These are phyloP conservation scores for Oophaga pumilio DNA, from an alignment of 2,113 vertebrate genomes.

Conservation along the genomic window DNA sequence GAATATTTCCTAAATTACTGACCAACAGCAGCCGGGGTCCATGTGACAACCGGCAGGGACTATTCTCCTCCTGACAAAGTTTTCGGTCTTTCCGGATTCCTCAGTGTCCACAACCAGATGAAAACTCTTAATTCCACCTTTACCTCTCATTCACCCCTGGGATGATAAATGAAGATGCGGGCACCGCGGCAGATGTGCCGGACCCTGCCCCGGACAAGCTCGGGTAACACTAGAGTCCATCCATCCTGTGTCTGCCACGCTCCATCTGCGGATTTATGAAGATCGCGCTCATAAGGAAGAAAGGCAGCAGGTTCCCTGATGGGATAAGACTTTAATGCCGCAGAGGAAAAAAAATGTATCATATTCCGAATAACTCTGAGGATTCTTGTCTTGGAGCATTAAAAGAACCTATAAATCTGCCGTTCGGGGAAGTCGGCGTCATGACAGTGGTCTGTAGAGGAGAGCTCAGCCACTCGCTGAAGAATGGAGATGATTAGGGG, in stretches of 20 bases:
- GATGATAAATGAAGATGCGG: conserved; percentile 29
- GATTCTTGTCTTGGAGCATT: background rate
- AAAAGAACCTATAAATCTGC: background rate
- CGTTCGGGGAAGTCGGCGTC: background rate
- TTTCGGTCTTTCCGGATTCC: no score
- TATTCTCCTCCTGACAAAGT: no score
- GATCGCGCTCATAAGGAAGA: background rate
- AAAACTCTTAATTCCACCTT: background rate
- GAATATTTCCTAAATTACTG: no score
- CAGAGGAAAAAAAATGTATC: background rate
- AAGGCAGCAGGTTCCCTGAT: background rate
- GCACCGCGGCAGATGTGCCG: conserved; percentile 31
- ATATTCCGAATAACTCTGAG: background rate
- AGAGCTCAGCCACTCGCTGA: background rate
- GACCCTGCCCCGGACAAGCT: background rate
- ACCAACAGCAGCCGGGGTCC: no score
- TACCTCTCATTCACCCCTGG: conserved; percentile 33
- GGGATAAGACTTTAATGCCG: background rate
- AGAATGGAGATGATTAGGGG: conserved; percentile 27
- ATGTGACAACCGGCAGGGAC: no score
- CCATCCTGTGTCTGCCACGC: conserved; percentile 9
- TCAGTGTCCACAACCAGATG: background rate
- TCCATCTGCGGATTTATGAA: conserved; percentile 19
- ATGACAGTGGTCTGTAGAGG: background rate
- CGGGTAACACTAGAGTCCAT: background rate